Base-by-base conservation (phyloP, 2,113 vertebrate genomes). In the Lutjanus erythropterus region DNA sequence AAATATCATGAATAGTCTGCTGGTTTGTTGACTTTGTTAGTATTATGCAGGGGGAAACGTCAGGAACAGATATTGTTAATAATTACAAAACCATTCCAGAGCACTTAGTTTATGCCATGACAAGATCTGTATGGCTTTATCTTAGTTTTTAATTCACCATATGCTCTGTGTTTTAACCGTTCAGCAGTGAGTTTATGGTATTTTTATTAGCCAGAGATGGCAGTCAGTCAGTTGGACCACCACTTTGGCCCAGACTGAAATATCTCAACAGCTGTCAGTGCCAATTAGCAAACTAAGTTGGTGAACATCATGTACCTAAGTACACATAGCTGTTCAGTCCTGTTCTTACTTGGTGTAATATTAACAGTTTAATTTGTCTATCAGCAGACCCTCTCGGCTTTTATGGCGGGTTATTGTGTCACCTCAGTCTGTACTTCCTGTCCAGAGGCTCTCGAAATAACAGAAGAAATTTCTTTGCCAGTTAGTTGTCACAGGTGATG, bases 401-500 rank as follows among this genome's bases (percentile, higher is more conserved):
- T 77, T 77, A 39, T 70, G 37, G 35, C 27, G 19, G 27, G 66
- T 78, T 78, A 80, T 82, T 71, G 23, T 55, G 41, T 71, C 23
- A 69, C 21, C 44, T 84, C 52, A 69, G 35, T 41, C 3, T 78
- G 41, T 27, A 62, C 72, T 81, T 73, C 62, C 77, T 73, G 56
- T 85, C 42, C 70, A 31, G 31, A 47, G 21, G 49, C 39, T 69
- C 2, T 37, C 37, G 21, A 80, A 60, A 84, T 68, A 81, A 80
- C 56, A 0, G 75, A 69, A 59, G 58, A 69, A 15, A 37, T 82
- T 62, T 75, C 47, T 71, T 75, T 75, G 80, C 29, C 75, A 80
- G 78, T 75, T 61, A 55, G 61, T 78, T 76, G 53, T 78, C 75
- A 39, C 61, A 65, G 81, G 65, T 75, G 71, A 9, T 31, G 55